These are phyloP conservation scores for Dromius quadrimaculatus DNA, from an alignment of 2,888 invertebrate genomes.

Conservation along the genomic window DNA sequence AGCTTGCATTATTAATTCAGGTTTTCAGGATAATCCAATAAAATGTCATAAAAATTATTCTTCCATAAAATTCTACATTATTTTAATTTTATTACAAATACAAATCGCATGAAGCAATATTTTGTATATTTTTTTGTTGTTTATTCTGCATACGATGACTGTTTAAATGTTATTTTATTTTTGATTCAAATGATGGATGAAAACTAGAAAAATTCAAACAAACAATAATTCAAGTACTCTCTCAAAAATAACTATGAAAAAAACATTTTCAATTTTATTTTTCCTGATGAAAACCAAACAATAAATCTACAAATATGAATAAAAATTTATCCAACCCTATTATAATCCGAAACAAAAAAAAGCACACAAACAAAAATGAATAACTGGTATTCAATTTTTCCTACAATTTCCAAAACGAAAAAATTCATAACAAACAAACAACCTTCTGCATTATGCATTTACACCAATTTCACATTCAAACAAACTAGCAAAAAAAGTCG, in stretches of 20 bases:
- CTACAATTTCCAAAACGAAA: conserved; percentile 41
- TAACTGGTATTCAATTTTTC: conserved; percentile 40
- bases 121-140: too few relatives aligned
- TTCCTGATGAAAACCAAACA: conserved; percentile 20
- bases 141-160: conserved; percentile 4
- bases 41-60: too few relatives aligned
- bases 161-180: conserved; percentile 14
- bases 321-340: conserved; percentile 34
- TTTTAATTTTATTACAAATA: too few relatives aligned
- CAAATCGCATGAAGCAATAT: too few relatives aligned
- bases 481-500: conserved; percentile 38
- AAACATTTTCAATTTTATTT: conserved; percentile 24
- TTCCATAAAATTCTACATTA: too few relatives aligned
- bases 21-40: too few relatives aligned
- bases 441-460: conserved; percentile 51
- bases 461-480: conserved; percentile 50
- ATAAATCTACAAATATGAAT: conserved; percentile 39
- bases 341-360: conserved; percentile 40
- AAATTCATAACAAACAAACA: conserved; percentile 44
- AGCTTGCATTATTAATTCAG: too few relatives aligned
- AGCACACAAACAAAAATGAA: conserved; percentile 33
- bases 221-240: conserved; percentile 18
- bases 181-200: conserved; percentile 18
- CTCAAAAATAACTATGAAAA: conserved; percentile 21
- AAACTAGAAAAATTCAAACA: conserved; percentile 14